phyloP scores from a whole-genome alignment of 2,888 invertebrate species.

The Allophyes oxyacanthae region DNA sequence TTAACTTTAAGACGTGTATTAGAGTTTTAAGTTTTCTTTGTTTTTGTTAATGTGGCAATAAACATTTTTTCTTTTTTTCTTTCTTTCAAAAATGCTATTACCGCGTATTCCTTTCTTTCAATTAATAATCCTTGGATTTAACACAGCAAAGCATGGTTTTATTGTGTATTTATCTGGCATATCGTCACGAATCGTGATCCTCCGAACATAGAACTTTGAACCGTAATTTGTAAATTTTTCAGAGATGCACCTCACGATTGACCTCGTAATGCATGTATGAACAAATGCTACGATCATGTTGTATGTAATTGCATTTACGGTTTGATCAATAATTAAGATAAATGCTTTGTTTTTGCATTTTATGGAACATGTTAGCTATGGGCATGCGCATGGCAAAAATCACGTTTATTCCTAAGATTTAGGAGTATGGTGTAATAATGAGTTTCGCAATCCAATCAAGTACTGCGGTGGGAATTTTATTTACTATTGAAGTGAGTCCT shows the following conservation, averaged over 20 bases:
- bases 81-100: too few relatives aligned
- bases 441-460: constrained; percentile 42
- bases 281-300: constrained; percentile 39
- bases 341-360: constrained; percentile 51
- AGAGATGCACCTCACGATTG: constrained; percentile 54
- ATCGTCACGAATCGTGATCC: constrained; percentile 60
- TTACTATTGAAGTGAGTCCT: constrained; percentile 27
- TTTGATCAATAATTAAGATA: constrained; percentile 57
- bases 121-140: too few relatives aligned
- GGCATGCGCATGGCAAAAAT: constrained; percentile 12
- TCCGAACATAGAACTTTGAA: constrained; percentile 67
- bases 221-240: constrained; percentile 56
- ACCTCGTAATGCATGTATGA: constrained; percentile 51
- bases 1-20: too few relatives aligned
- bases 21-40: too few relatives aligned
- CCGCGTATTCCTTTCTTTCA: too few relatives aligned
- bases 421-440: constrained; percentile 28
- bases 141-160: background rate
- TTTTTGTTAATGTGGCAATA: too few relatives aligned
- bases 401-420: constrained; percentile 30
- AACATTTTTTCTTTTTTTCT: too few relatives aligned
- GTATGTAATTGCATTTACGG: constrained; percentile 51
- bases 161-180: background rate
- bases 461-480: constrained; percentile 26
- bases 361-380: constrained; percentile 13